phyloP scores from a whole-genome alignment of 2,113 vertebrate genomes.

The Opisthocomus hoazin region DNA sequence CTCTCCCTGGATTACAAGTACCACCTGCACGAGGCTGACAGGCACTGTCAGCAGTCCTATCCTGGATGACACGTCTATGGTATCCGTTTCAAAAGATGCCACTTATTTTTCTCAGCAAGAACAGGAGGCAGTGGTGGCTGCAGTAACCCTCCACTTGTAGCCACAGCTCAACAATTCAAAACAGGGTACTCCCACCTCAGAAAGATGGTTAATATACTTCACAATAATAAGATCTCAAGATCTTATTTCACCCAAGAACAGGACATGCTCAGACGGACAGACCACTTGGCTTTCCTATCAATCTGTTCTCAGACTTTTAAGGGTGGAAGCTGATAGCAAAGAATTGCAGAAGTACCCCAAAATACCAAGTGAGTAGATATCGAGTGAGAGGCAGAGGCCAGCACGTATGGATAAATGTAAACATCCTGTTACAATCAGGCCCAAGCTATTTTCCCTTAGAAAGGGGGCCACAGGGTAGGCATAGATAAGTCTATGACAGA shows the following conservation, averaged over 20 bases:
- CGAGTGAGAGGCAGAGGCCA: neutral
- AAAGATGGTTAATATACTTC: neutral
- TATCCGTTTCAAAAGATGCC: neutral
- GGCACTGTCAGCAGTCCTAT: neutral
- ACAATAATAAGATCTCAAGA: neutral
- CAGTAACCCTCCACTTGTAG: neutral
- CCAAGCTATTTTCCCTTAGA: neutral
- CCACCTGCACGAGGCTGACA: neutral
- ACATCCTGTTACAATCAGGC: neutral
- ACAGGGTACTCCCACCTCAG: neutral
- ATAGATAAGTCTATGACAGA: neutral
- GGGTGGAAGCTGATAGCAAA: neutral
- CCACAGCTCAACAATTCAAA: neutral
- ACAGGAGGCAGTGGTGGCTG: neutral
- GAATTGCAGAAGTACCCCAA: neutral
- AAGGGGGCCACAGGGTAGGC: neutral
- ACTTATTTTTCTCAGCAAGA: neutral
- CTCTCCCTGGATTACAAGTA: neutral
- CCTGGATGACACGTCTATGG: accelerated
- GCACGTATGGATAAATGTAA: neutral
- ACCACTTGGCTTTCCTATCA: neutral
- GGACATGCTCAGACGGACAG: neutral
- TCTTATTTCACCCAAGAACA: neutral
- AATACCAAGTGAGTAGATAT: neutral
- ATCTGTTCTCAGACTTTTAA: neutral